Conservation (phyloP, 2,888 invertebrate genomes). For the Latheticus oryzae region DNA sequence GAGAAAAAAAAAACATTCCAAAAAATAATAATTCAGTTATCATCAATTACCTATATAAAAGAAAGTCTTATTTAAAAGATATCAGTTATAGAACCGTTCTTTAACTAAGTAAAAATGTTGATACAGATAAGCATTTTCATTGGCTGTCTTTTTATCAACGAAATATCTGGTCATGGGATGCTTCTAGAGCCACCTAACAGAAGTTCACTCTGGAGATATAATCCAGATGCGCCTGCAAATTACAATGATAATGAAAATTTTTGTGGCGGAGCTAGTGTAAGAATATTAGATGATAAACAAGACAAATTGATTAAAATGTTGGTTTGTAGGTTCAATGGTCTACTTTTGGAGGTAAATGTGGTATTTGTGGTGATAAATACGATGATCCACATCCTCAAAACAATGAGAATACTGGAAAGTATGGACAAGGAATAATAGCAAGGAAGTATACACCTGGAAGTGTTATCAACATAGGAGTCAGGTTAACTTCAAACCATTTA, state of each 20-base stretch:
- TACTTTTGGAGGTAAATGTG: slow-evolving; percentile 62
- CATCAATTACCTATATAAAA: slow-evolving; percentile 7
- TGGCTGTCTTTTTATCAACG: background rate
- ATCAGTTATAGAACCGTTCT: no score
- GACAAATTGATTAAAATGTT: no score
- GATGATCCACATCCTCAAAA: slow-evolving; percentile 63
- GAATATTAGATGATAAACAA: no score
- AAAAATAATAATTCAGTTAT: no score
- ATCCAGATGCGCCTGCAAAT: slow-evolving; percentile 64
- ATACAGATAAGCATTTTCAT: background rate
- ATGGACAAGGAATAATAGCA: slow-evolving; percentile 66
- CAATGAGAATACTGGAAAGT: slow-evolving; percentile 70
- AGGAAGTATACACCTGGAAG: slow-evolving; percentile 58
- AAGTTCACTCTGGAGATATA: slow-evolving; percentile 66
- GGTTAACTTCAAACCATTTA: slow-evolving; percentile 61
- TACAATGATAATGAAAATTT: slow-evolving; percentile 67
- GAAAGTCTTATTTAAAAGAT: background rate
- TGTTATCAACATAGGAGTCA: slow-evolving; percentile 54
- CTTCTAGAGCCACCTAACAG: slow-evolving; percentile 67
- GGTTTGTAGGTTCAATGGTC: slow-evolving; percentile 44
- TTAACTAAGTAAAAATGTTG: slow-evolving; percentile 5
- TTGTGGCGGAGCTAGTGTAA: slow-evolving; percentile 64
- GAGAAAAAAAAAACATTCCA: no score
- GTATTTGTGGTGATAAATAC: slow-evolving; percentile 70
- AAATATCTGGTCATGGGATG: slow-evolving; percentile 63